Evolutionary conservation across 2,113 vertebrate genomes (phyloP).

Genomic region (Noctilio leporinus): DNA sequence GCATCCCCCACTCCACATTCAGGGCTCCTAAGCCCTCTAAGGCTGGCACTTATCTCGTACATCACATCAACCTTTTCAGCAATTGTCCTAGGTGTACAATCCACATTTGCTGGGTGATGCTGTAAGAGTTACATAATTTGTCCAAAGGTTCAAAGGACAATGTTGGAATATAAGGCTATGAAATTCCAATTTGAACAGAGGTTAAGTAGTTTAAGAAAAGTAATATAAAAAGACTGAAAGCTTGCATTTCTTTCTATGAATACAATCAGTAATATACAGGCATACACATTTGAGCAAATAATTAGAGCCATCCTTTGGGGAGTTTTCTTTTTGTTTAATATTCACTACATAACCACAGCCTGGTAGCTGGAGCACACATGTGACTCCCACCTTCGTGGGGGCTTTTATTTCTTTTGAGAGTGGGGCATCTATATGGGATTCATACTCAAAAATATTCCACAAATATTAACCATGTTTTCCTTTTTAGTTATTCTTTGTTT

Average conservation of each 20-base stretch:
- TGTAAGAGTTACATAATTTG: neutral
- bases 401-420: neutral
- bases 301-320: neutral
- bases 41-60: fast-evolving
- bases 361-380: neutral
- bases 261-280: neutral
- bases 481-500: neutral
- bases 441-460: neutral
- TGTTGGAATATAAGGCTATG: neutral
- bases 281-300: conserved; percentile 14
- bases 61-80: neutral
- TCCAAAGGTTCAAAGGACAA: neutral
- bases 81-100: neutral
- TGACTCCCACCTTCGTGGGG: neutral
- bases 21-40: neutral
- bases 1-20: neutral
- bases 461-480: neutral
- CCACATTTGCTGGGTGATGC: fast-evolving
- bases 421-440: neutral
- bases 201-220: neutral
- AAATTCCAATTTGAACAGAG: neutral
- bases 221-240: neutral
- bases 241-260: neutral
- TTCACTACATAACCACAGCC: neutral
- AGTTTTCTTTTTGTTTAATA: neutral